Conservation (phyloP, 1,140 invertebrate genomes). For the Andrena cerasifolii region DNA sequence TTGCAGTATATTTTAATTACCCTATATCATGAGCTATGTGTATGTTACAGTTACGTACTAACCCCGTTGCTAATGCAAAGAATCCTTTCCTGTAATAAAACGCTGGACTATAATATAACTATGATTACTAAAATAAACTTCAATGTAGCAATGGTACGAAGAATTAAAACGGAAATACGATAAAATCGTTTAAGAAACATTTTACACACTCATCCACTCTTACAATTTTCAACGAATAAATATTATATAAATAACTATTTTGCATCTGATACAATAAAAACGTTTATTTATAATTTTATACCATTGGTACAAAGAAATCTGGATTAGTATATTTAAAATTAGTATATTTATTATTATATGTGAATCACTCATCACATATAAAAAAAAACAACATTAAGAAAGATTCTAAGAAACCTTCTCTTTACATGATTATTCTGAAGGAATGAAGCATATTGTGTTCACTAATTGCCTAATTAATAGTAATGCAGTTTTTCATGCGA, state of each 20-base stretch:
- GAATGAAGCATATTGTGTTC: conserved; percentile 21
- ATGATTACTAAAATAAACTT: conserved; percentile 59
- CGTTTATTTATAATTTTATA: conserved; percentile 57
- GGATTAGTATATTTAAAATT: conserved; percentile 40
- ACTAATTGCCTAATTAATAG: not conserved
- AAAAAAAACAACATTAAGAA: conserved; percentile 30
- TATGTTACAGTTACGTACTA: too few relatives aligned
- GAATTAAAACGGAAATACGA: conserved; percentile 29
- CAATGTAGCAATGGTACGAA: conserved; percentile 71
- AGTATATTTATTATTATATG: conserved; percentile 31
- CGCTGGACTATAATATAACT: conserved; percentile 69
- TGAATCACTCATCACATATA: conserved; percentile 19
- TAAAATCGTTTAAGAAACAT: not conserved
- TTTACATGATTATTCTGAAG: conserved; percentile 20
- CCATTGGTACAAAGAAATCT: conserved; percentile 69
- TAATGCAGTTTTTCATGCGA: conserved; percentile 4
- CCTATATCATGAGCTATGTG: too few relatives aligned
- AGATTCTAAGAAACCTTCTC: not conserved
- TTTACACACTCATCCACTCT: not conserved
- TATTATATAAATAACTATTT: conserved; percentile 11
- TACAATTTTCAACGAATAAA: not conserved
- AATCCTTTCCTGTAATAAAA: conserved; percentile 69
- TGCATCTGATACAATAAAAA: conserved; percentile 38
- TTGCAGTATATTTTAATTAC: not conserved
- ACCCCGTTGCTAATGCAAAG: conserved; percentile 25